phyloP scores from a whole-genome alignment of 2,797 vertebrate genomes.

The Sebastes hubbsi region DNA sequence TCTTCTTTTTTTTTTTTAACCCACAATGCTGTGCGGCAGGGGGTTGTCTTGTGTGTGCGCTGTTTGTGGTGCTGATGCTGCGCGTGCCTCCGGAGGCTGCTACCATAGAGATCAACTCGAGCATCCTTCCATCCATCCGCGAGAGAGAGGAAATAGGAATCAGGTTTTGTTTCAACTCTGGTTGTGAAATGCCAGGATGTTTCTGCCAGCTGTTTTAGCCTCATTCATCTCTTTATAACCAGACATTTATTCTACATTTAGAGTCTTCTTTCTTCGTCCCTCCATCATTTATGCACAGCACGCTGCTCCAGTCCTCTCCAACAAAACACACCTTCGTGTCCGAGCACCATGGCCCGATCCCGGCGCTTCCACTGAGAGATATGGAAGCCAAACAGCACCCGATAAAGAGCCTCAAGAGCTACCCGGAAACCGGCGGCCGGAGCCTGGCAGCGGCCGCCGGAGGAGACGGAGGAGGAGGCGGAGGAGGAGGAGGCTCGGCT shows the following conservation, averaged over 20 bases:
- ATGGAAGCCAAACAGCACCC: slow-evolving; percentile 85
- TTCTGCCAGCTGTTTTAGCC: background rate
- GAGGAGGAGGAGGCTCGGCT: slow-evolving; percentile 61
- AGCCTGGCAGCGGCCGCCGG: slow-evolving; percentile 78
- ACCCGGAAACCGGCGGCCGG: slow-evolving; percentile 85
- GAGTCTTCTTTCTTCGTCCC: slow-evolving; percentile 30
- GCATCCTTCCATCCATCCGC: slow-evolving; percentile 58
- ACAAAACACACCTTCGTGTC: slow-evolving; percentile 75
- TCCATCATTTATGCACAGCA: slow-evolving; percentile 85
- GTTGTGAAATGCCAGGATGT: slow-evolving; percentile 1
- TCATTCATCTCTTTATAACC: background rate
- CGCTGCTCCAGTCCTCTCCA: slow-evolving; percentile 76
- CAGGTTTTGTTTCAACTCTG: background rate
- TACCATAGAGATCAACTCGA: slow-evolving; percentile 58
- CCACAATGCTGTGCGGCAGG: slow-evolving; percentile 86
- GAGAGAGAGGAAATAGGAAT: too few species aligned
- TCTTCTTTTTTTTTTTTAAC: slow-evolving; percentile 62
- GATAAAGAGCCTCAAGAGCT: slow-evolving; percentile 83
- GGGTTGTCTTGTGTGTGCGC: slow-evolving; percentile 65
- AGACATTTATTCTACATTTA: background rate
- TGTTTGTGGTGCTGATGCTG: slow-evolving; percentile 90
- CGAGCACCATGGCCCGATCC: slow-evolving; percentile 80
- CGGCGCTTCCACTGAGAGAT: slow-evolving; percentile 73
- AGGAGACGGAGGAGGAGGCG: slow-evolving; percentile 61
- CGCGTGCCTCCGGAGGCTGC: slow-evolving; percentile 72